Evolutionary conservation across 2,888 invertebrate genomes (phyloP).

Genomic region (Pyrrhia umbra): DNA sequence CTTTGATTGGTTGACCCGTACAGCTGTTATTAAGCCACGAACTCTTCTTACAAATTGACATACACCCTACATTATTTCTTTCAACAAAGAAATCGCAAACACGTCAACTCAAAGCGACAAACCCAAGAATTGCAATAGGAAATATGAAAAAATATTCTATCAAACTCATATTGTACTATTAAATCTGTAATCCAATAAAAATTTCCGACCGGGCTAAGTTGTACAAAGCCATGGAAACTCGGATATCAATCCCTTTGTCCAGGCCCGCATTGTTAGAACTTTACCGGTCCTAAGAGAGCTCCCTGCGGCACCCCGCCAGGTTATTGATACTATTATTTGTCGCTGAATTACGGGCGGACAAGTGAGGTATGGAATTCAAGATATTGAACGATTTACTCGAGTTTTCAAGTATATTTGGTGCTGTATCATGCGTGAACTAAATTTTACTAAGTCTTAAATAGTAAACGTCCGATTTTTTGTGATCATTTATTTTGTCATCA

Average conservation of each 20-base stretch:
- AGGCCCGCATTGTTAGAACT: conserved; percentile 62
- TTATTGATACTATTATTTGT: conserved; percentile 59
- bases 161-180: conserved; percentile 40
- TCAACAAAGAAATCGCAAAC: conserved; percentile 1
- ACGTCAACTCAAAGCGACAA: background rate
- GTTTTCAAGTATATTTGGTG: conserved; percentile 10
- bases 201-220: conserved; percentile 49
- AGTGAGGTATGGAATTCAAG: conserved; percentile 48
- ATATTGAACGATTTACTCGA: conserved; percentile 35
- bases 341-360: conserved; percentile 46
- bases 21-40: too few species aligned
- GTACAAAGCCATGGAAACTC: conserved; percentile 57
- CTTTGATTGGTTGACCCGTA: too few species aligned
- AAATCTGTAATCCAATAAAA: conserved; percentile 60
- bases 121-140: background rate
- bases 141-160: conserved; percentile 19
- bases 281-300: conserved; percentile 59
- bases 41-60: too few species aligned
- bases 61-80: background rate
- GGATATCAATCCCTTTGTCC: conserved; percentile 64
- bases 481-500: too few species aligned
- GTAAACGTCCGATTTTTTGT: too few species aligned
- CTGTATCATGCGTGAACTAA: too few species aligned
- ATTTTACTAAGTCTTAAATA: too few species aligned
- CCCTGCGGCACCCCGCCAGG: conserved; percentile 55